These are phyloP conservation scores for Lanistes nyassanus DNA, from an alignment of 1,140 invertebrate genomes.

Conservation along the genomic window DNA sequence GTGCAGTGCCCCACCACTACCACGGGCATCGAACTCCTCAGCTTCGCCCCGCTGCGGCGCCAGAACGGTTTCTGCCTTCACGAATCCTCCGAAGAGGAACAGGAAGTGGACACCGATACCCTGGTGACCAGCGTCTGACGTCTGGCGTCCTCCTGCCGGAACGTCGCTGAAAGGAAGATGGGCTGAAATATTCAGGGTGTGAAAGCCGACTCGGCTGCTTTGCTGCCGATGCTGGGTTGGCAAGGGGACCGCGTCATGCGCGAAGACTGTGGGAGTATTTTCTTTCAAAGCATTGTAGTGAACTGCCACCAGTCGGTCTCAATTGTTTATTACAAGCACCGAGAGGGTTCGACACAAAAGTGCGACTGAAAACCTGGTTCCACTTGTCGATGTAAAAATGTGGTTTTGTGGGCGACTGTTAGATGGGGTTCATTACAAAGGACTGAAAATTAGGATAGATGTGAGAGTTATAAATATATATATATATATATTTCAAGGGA, in stretches of 20 bases:
- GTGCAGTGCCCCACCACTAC: slow-evolving; percentile 29
- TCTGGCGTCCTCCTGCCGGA: not conserved
- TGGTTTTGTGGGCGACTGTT: no score
- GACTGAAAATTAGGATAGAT: no score
- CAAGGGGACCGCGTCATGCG: no score
- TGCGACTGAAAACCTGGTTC: no score
- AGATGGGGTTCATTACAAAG: no score
- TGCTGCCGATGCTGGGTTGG: not conserved
- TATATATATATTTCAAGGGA: no score
- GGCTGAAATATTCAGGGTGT: not conserved
- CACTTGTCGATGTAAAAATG: no score
- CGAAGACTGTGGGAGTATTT: no score
- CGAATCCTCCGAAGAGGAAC: slow-evolving; percentile 19
- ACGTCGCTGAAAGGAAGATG: not conserved
- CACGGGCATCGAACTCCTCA: slow-evolving; percentile 37
- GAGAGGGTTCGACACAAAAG: no score
- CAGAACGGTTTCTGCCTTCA: slow-evolving; percentile 28
- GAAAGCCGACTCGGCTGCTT: not conserved
- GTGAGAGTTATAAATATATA: no score
- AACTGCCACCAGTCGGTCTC: no score
- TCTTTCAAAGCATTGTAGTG: no score
- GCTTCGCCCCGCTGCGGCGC: slow-evolving; percentile 23
- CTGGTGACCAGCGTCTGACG: slow-evolving; percentile 20
- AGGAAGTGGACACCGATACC: slow-evolving; percentile 26
- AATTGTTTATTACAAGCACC: not conserved